These are phyloP conservation scores for Chaetorhynchus papuensis DNA, from an alignment of 2,113 vertebrate genomes.

Conservation along the genomic window DNA sequence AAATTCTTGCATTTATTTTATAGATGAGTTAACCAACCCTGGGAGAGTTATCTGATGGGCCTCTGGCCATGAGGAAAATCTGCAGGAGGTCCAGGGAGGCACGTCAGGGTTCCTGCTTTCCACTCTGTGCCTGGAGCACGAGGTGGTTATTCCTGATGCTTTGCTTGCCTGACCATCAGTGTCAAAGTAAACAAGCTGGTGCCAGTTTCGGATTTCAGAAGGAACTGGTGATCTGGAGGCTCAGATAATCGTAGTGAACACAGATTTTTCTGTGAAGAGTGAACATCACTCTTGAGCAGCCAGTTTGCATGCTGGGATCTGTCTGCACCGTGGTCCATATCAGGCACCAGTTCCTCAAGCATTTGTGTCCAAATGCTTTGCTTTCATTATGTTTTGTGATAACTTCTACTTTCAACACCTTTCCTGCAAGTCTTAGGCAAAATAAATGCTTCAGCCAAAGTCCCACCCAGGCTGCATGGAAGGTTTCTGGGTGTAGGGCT, in stretches of 20 bases:
- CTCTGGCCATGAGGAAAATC: neutral
- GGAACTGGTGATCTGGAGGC: neutral
- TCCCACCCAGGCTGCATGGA: neutral
- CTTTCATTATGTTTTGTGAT: neutral
- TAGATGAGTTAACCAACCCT: neutral
- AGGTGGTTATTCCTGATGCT: neutral
- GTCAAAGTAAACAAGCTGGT: neutral
- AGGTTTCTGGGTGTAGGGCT: neutral
- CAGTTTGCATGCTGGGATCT: neutral
- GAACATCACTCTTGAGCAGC: neutral
- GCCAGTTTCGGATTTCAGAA: neutral
- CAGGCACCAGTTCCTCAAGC: neutral
- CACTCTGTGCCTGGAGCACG: accelerated
- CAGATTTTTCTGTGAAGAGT: neutral
- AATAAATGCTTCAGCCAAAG: neutral
- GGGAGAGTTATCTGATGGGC: neutral
- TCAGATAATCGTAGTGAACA: neutral
- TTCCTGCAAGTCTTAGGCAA: neutral
- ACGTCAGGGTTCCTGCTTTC: neutral
- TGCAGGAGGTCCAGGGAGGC: neutral
- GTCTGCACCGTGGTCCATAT: no score
- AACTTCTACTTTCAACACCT: accelerated
- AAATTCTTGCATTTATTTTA: neutral
- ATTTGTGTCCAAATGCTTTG: neutral
- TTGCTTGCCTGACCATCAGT: neutral